A percentile compares a stretch with the other conserved stretches of the same genome.
phyloP scores from a whole-genome alignment of 2,888 invertebrate species.

The Rhogogaster chlorosoma region DNA sequence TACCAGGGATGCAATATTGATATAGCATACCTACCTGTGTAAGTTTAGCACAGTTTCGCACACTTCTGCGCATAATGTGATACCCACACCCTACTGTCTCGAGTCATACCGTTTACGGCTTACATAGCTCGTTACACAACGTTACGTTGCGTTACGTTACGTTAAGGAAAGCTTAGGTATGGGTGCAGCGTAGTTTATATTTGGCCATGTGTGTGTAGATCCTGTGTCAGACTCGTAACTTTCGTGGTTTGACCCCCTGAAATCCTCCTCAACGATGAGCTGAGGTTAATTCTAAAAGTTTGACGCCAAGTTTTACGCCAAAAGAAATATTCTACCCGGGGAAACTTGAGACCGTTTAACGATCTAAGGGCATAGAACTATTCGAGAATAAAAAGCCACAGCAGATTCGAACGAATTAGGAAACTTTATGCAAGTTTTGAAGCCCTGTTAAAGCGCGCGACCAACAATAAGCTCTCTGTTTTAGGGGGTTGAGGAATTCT shows the following conservation, averaged over 20 bases:
- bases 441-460: not conserved
- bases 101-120: not conserved
- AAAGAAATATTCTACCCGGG: not conserved
- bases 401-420: not conserved
- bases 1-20: constrained; percentile 27
- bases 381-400: not conserved
- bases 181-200: not conserved
- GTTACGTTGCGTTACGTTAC: not conserved
- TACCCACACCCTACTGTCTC: not conserved
- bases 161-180: not conserved
- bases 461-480: no score
- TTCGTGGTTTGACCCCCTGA: not conserved
- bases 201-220: not conserved
- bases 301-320: not conserved
- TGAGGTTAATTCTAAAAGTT: constrained; percentile 17
- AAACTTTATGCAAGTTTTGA: not conserved
- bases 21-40: not conserved
- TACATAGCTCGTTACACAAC: constrained; percentile 17
- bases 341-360: not conserved
- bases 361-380: constrained; percentile 3
- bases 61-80: not conserved
- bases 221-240: constrained; percentile 3
- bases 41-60: not conserved
- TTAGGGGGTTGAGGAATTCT: not conserved
- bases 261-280: not conserved